phyloP scores from a whole-genome alignment of 1,140 invertebrate species.

The Drosophila ambigua region DNA sequence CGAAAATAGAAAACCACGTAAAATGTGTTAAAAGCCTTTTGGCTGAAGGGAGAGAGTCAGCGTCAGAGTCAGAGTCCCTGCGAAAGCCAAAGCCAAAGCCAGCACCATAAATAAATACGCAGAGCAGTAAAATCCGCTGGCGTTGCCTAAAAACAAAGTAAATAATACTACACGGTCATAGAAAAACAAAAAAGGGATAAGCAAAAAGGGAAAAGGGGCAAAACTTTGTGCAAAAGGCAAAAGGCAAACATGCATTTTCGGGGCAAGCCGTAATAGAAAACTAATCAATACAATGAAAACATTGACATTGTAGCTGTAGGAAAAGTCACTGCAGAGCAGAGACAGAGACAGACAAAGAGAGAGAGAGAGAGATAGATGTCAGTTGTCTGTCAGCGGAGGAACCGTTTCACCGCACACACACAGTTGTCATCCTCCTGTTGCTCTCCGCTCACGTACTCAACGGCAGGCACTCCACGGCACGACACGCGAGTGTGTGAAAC shows the following conservation, averaged over 20 bases:
- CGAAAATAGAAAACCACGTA: conserved; percentile 55
- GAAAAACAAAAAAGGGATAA: conserved; percentile 21
- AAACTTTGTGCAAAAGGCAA: neutral
- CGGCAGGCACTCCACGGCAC: conserved; percentile 17
- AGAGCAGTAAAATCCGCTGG: conserved; percentile 58
- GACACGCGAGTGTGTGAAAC: conserved; percentile 48
- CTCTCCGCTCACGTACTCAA: conserved; percentile 37
- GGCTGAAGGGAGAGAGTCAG: neutral
- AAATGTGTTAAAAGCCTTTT: conserved; percentile 71
- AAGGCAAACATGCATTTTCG: conserved; percentile 34
- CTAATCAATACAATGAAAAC: conserved; percentile 79
- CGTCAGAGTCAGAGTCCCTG: conserved; percentile 33
- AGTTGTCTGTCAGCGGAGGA: conserved; percentile 26
- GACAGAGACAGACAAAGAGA: neutral
- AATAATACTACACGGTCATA: conserved; percentile 34
- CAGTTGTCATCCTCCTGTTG: conserved; percentile 44
- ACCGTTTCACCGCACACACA: neutral
- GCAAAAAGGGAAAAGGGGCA: neutral
- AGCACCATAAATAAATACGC: conserved; percentile 34
- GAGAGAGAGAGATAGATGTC: conserved; percentile 57
- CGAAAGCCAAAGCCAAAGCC: conserved; percentile 32
- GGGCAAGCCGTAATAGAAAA: conserved; percentile 56
- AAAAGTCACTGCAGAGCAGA: conserved; percentile 63
- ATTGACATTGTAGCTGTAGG: conserved; percentile 57
- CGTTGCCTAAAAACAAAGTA: conserved; percentile 57